These are phyloP conservation scores for Canis aureus DNA, from an alignment of 2,113 vertebrate genomes.

Conservation along the genomic window DNA sequence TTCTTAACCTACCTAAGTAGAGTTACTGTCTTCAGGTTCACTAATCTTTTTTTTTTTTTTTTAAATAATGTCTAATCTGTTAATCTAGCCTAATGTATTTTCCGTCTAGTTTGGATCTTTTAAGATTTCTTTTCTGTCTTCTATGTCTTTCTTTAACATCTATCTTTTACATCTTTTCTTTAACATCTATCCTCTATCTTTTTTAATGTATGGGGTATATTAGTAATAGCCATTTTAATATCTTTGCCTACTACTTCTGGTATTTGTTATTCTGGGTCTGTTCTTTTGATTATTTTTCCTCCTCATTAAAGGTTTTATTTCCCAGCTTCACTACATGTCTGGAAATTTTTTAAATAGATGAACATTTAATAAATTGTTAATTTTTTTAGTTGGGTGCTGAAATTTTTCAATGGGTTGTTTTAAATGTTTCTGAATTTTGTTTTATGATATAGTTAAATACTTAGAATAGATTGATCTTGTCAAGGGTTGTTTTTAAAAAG, in stretches of 20 bases:
- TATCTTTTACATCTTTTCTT: not conserved
- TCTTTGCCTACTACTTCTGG: not conserved
- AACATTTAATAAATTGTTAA: not conserved
- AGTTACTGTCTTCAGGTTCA: not conserved
- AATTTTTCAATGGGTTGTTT: not conserved
- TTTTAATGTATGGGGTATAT: not conserved
- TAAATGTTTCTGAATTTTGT: not conserved
- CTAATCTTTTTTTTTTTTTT: not conserved
- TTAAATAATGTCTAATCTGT: not conserved
- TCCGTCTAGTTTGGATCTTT: not conserved
- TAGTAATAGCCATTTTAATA: not conserved
- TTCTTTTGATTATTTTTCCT: slow-evolving; percentile 13
- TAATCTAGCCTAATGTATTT: not conserved
- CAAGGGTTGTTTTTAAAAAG: not conserved
- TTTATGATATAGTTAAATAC: not conserved
- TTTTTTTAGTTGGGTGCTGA: not conserved
- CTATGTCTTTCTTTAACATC: not conserved
- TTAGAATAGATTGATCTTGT: not conserved
- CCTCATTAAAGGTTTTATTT: not conserved
- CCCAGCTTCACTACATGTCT: not conserved
- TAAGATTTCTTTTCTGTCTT: not conserved
- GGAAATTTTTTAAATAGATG: not conserved
- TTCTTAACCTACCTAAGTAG: not conserved
- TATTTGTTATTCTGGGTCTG: not conserved
- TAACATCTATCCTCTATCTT: not conserved